Evolutionary conservation across 64 coral and sea anemone genomes (phyloP), one percentile per base, ranked within the genome.

Genomic region (Montipora efflorescens): DNA sequence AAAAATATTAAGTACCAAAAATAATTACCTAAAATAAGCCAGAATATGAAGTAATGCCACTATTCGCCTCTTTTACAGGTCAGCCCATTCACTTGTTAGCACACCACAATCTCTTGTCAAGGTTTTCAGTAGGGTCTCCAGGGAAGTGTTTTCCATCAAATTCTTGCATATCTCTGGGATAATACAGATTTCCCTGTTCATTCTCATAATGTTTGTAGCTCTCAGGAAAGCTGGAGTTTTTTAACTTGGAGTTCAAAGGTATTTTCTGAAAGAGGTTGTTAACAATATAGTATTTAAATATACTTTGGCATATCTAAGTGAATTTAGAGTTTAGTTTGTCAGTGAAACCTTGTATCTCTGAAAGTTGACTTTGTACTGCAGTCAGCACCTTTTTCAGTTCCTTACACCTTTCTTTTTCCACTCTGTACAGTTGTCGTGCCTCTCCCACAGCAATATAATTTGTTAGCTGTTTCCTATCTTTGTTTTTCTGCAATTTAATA

Each of bases 401-500:
- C 53, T 57, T 11, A 57, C 3, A 57, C 53, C 11, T 57, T 57
- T 57, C 53, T 57, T 57, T 57, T 57, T 57, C 53, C 6, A 57
- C 53, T 11, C 53, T 57, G 53, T 8, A 57, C 6, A 57, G 11
- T 57, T 57, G 53, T 57, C 11, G 2, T 57, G 53, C 53, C 53
- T 57, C 53, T 3, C 11, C 53, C 53, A 57, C 53, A 57, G 0
- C 53, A 57, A 57, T 57, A 57, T 5, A 7, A 57, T 57, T 57
- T 57, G 53, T 57, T 57, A 74, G 19, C 71, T 25, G 18, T 74
- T 74, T 21, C 20, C 21, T 74, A n/a, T 74, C 71, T 74, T 74
- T 74, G 71, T 74, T 74, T 74, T 74, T 74, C 71, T 74, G 71
- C 19, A 74, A 74, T 21, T 21, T 74, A 74, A 74, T 74, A 74